Conservation (phyloP, 2,797 vertebrate genomes). For the Callimico goeldii region DNA sequence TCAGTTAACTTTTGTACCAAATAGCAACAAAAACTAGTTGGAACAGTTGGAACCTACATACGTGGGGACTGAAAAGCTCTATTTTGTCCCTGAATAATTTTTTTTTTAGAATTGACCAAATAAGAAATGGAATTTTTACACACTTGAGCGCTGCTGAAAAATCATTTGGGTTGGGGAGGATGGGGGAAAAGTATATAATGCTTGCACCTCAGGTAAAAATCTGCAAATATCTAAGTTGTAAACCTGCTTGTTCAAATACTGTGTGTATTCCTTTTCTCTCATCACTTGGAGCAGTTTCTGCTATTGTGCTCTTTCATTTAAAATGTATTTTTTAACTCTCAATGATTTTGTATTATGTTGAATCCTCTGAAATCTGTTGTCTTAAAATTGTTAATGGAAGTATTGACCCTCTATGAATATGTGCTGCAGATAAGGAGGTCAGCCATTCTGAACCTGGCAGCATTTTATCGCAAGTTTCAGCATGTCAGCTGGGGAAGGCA, state of each 20-base stretch:
- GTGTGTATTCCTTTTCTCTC: conserved; percentile 49
- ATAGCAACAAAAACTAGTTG: conserved; percentile 83
- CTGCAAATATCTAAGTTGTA: conserved; percentile 81
- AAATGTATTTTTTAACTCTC: conserved; percentile 66
- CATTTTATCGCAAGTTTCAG: background rate
- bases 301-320: conserved; percentile 68
- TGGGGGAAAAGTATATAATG: conserved; percentile 77
- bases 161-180: conserved; percentile 70
- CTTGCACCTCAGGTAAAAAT: conserved; percentile 87
- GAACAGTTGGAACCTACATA: conserved; percentile 79
- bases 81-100: conserved; percentile 82
- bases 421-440: conserved; percentile 55
- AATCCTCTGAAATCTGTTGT: conserved; percentile 25
- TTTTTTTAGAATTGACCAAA: conserved; percentile 86
- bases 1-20: conserved; percentile 85
- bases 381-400: conserved; percentile 63
- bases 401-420: conserved; percentile 43
- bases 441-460: background rate
- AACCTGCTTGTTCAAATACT: conserved; percentile 78
- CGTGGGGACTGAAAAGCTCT: conserved; percentile 81
- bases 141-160: conserved; percentile 87
- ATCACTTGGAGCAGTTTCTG: conserved; percentile 70
- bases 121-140: conserved; percentile 84
- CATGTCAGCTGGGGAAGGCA: background rate
- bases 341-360: conserved; percentile 73